Evolutionary conservation across 2,797 vertebrate genomes (phyloP).

Genomic region (Schizopygopsis pylzovi): DNA sequence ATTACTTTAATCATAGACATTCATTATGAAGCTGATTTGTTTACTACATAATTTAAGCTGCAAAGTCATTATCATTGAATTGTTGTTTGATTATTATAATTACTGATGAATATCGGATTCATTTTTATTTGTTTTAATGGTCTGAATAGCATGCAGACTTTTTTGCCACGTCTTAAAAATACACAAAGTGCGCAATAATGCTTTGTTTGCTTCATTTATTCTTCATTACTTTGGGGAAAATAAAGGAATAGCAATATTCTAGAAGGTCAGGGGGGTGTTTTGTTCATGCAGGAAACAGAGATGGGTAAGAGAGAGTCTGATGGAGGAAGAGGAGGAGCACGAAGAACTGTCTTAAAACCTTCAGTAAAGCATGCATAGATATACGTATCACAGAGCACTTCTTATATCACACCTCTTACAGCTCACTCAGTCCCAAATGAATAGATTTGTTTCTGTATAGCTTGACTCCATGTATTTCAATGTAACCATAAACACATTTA

Average conservation of each 20-base stretch:
- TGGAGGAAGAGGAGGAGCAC: conserved; percentile 59
- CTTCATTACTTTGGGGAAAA: conserved; percentile 66
- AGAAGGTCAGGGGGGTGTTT: conserved; percentile 59
- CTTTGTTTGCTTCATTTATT: conserved; percentile 80
- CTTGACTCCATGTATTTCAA: conserved; percentile 57
- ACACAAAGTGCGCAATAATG: conserved; percentile 31
- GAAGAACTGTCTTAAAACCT: conserved; percentile 75
- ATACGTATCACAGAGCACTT: conserved; percentile 69
- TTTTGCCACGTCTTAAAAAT: conserved; percentile 38
- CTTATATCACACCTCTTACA: conserved; percentile 67
- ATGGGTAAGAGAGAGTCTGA: conserved; percentile 60
- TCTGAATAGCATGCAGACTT: conserved; percentile 35
- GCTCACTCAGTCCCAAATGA: conserved; percentile 61
- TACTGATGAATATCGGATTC: conserved; percentile 65
- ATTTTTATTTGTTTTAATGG: conserved; percentile 51
- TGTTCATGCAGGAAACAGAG: conserved; percentile 73
- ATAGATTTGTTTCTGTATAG: conserved; percentile 57
- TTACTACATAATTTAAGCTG: conserved; percentile 41
- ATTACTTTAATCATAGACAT: conserved; percentile 36
- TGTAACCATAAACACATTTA: conserved; percentile 35
- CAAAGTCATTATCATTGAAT: conserved; percentile 32
- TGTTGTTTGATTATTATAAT: conserved; percentile 63
- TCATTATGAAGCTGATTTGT: conserved; percentile 37
- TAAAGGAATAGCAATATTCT: conserved; percentile 64
- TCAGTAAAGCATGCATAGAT: conserved; percentile 81